Conservation (phyloP, 37 sponge, comb jelly and placozoan genomes). For the Tethya wilhelma region DNA sequence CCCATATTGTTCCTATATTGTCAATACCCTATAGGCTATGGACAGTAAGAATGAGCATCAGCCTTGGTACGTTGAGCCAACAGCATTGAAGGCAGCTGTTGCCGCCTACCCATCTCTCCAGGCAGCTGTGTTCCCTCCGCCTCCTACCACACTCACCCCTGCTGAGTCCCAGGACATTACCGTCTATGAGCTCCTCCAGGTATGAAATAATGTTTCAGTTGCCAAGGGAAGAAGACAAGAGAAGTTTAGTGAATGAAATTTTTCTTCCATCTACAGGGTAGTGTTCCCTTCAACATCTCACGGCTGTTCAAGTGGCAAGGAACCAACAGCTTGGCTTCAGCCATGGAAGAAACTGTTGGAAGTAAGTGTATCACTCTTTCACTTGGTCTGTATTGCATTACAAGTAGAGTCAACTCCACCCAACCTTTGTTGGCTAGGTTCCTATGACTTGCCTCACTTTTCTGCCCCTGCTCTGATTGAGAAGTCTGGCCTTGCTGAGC, state of each 20-base stretch:
- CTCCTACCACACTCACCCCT: conserved; percentile 44
- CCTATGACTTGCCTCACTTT: conserved; percentile 87
- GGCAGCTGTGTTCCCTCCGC: conserved; percentile 79
- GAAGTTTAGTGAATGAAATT: not conserved
- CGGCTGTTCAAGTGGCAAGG: conserved; percentile 85
- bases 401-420: not conserved
- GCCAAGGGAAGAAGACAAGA: not conserved
- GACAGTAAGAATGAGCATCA: conserved; percentile 15
- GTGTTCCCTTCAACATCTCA: conserved; percentile 76
- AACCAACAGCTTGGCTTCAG: conserved; percentile 55
- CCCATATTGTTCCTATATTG: not conserved
- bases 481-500: conserved; percentile 49
- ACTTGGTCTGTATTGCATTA: not conserved
- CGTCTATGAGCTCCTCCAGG: conserved; percentile 86
- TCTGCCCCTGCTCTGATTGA: conserved; percentile 66
- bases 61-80: conserved; percentile 61
- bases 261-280: conserved; percentile 48
- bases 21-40: conserved; percentile 38
- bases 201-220: not conserved
- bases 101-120: conserved; percentile 89
- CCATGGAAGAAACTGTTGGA: conserved; percentile 24
- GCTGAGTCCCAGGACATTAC: conserved; percentile 84
- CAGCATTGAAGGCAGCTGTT: conserved; percentile 41
- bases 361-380: conserved; percentile 1
- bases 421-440: not conserved